A percentile compares a stretch with the other conserved stretches of the same genome.
Conservation (phyloP, 2,888 invertebrate genomes). For the Ischnus inquisitorius region DNA sequence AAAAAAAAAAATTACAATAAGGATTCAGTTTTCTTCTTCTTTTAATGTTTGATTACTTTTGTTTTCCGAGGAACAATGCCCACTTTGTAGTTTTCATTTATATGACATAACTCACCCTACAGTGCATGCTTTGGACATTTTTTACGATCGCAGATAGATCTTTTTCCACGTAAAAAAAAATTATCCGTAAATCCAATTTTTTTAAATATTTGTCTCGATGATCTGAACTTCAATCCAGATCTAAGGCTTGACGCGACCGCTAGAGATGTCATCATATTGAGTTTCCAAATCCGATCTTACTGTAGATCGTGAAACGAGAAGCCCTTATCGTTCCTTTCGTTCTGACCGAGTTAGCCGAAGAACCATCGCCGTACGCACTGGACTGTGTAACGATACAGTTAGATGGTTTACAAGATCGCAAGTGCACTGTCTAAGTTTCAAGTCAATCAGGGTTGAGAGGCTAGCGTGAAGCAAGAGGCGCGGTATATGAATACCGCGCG, state of each 20-base stretch:
- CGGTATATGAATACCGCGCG: slow-evolving; percentile 6
- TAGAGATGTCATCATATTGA: not conserved
- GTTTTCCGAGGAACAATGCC: not conserved
- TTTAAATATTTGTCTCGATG: too few relatives aligned
- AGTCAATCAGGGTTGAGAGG: slow-evolving; percentile 54
- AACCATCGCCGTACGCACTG: slow-evolving; percentile 40
- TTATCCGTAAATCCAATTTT: too few relatives aligned
- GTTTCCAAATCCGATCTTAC: not conserved
- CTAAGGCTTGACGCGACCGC: not conserved
- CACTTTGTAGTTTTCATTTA: too few relatives aligned
- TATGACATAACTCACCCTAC: too few relatives aligned
- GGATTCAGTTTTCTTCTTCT: slow-evolving; percentile 1
- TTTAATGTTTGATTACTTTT: slow-evolving; percentile 11
- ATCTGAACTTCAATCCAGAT: too few relatives aligned
- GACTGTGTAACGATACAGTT: slow-evolving; percentile 46
- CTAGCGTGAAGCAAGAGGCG: slow-evolving; percentile 46
- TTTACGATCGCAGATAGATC: too few relatives aligned
- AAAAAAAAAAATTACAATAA: slow-evolving; percentile 9
- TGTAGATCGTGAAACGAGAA: not conserved
- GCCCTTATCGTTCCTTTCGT: slow-evolving; percentile 18
- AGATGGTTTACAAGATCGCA: slow-evolving; percentile 19
- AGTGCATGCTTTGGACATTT: too few relatives aligned
- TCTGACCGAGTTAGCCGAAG: slow-evolving; percentile 32
- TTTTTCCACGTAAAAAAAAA: too few relatives aligned
- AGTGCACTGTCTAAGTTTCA: slow-evolving; percentile 44